Evolutionary conservation across 2,888 invertebrate genomes (phyloP), one percentile per base, ranked within the genome.

Genomic region (Caenorhabditis angaria): DNA sequence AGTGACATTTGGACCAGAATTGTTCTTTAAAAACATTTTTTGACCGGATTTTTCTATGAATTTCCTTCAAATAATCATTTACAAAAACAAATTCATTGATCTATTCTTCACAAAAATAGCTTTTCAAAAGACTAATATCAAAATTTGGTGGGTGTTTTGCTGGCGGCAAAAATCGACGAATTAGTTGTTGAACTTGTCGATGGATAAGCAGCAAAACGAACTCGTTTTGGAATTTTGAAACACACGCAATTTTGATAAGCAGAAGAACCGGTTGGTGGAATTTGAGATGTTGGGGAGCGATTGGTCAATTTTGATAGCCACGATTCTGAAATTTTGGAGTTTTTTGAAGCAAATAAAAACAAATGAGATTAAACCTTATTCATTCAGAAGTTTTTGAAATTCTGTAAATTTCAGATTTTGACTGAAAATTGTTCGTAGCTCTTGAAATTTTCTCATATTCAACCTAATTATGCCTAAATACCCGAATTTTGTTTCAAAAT

Each of bases 131-230:
- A 41, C 41, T 18, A 41, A 14, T 3, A 41, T 29, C 0, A 41
- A 56, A 29, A 25, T 25, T 25, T 51, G 22, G 14, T 51, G 8
- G 51, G 51, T 20, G 22, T 51, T 20, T 25, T 22, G 22, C 51
- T 22, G 2, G 20, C 51, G 22, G 51, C 22, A 22, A 51, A 25
- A 12, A 25, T 51, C 22, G 51, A 18, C 22, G 51, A 25, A 8
- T 10, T 20, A 51, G 24, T 51, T 8, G 41, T 41, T 41, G 41
- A 41, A 3, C 14, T 41, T 5, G 55, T 60, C 5, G 62, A 55
- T 14, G 71, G 67, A 55, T 55, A 67, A 51, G 59, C n/a, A n/a
- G n/a, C 56, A 53, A 71, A 71, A 51, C 67, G 59, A 6, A 71
- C 71, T 5, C 62, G 63, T 50, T 71, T 71, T n/a, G 60, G 60